Conservation (phyloP, 2,888 invertebrate genomes). For the Agrotis exclamationis region DNA sequence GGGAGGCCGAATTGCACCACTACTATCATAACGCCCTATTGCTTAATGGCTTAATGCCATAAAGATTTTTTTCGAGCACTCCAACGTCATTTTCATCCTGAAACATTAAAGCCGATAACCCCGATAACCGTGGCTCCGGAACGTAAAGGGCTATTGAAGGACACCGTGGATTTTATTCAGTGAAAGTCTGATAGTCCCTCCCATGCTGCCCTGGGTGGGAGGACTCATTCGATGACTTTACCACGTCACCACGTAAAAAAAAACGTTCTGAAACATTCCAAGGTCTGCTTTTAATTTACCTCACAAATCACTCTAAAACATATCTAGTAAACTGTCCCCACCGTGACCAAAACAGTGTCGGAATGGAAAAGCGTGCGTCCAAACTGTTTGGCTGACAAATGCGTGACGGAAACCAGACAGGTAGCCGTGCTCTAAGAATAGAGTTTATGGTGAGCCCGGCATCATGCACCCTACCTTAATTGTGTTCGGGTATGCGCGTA, state of each 20-base stretch:
- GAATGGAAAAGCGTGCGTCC: constrained; percentile 42
- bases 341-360: constrained; percentile 13
- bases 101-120: too few species aligned
- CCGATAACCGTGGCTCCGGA: too few species aligned
- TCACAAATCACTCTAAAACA: background rate
- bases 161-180: too few species aligned
- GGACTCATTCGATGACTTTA: too few species aligned
- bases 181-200: too few species aligned
- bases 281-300: background rate
- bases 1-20: too few species aligned
- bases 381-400: constrained; percentile 50
- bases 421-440: constrained; percentile 70
- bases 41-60: too few species aligned
- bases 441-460: constrained; percentile 57
- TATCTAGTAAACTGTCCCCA: constrained; percentile 33
- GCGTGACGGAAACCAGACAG: constrained; percentile 72
- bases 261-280: background rate
- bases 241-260: too few species aligned
- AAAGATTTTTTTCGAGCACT: background rate
- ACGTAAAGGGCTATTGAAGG: too few species aligned
- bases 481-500: constrained; percentile 41
- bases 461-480: constrained; percentile 49
- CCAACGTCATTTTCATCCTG: too few species aligned
- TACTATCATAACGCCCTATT: too few species aligned
- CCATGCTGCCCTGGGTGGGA: too few species aligned